phyloP scores from a whole-genome alignment of 2,888 invertebrate genomes.

The Acanthosepion esculentum region DNA sequence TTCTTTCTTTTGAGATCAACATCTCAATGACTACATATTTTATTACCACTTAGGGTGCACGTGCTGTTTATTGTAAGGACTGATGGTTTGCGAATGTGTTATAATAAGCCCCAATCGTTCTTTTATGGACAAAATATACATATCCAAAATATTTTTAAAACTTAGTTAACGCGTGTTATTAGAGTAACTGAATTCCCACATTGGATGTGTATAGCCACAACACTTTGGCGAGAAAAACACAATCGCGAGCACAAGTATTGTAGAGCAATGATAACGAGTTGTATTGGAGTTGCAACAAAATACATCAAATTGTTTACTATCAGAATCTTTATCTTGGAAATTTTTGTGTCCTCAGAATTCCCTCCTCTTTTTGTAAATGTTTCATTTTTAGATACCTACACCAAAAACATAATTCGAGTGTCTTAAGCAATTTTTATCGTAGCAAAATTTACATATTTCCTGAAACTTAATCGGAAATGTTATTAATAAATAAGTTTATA shows the following conservation, averaged over 20 bases:
- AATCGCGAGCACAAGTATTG: conserved; percentile 16
- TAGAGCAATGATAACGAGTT: background rate
- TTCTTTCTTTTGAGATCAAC: conserved; percentile 25
- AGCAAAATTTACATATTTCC: background rate
- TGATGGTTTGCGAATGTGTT: background rate
- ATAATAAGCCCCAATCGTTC: background rate
- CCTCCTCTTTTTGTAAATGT: background rate
- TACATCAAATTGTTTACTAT: background rate
- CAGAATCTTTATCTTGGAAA: background rate
- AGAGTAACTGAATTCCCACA: background rate
- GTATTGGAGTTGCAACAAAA: background rate
- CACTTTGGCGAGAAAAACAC: background rate
- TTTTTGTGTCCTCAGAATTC: background rate
- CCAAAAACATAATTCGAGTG: background rate
- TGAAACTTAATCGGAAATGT: background rate
- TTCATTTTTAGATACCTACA: too few species aligned
- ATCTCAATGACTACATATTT: background rate
- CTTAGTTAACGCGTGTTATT: background rate
- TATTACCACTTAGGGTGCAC: background rate
- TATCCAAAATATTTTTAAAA: background rate
- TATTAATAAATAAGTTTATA: too few species aligned
- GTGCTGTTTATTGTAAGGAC: background rate
- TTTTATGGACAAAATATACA: background rate
- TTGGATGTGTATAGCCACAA: background rate
- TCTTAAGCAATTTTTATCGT: background rate